Percentiles rank a stretch among this genome's conserved stretches.
Conservation (phyloP, 2,113 vertebrate genomes). For the Gambusia affinis region DNA sequence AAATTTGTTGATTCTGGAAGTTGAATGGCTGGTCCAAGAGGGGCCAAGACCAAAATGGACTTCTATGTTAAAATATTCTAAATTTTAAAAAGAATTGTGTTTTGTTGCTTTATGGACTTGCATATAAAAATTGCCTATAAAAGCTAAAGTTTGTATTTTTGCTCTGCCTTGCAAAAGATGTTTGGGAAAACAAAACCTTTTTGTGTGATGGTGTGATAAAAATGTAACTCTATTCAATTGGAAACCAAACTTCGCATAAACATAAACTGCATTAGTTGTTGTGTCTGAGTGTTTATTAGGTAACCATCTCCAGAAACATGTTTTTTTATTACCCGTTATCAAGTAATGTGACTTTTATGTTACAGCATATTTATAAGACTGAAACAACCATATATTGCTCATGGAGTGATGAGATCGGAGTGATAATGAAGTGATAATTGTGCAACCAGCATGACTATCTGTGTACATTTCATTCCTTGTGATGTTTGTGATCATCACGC, state of each 20-base stretch:
- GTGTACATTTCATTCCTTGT: background rate
- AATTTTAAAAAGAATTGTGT: too few relatives aligned
- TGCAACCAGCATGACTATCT: background rate
- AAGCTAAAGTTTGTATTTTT: too few relatives aligned
- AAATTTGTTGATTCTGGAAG: too few relatives aligned
- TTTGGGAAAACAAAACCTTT: too few relatives aligned
- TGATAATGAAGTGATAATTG: background rate
- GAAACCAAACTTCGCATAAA: background rate
- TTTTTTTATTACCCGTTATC: background rate
- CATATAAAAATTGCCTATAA: too few relatives aligned
- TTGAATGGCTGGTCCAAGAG: too few relatives aligned
- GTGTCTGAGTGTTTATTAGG: background rate
- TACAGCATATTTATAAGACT: slow-evolving; percentile 3
- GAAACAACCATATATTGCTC: background rate
- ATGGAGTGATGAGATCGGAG: background rate
- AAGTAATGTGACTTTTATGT: background rate
- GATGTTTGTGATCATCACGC: slow-evolving; percentile 4
- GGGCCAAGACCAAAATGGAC: too few relatives aligned
- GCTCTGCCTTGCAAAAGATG: too few relatives aligned
- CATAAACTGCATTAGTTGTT: background rate
- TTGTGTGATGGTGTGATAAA: background rate
- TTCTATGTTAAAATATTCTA: too few relatives aligned
- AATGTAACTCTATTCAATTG: background rate
- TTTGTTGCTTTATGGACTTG: too few relatives aligned
- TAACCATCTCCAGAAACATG: slow-evolving; percentile 1